Conservation (phyloP, 2,888 invertebrate genomes). For the Atrina japonica region DNA sequence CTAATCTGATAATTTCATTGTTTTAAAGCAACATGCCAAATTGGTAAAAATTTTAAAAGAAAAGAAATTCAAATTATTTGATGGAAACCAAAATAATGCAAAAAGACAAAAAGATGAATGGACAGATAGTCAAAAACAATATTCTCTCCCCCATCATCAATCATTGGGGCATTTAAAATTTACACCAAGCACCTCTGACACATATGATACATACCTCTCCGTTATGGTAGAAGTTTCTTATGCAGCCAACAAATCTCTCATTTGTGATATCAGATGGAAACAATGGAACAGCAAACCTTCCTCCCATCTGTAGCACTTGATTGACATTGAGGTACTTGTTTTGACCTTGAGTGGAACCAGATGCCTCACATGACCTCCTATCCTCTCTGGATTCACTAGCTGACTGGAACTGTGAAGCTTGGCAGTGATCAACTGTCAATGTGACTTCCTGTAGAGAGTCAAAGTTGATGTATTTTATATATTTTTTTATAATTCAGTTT, state of each 20-base stretch:
- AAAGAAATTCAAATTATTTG: too few relatives aligned
- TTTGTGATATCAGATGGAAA: constrained; percentile 55
- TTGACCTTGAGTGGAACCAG: constrained; percentile 94
- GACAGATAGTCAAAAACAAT: too few relatives aligned
- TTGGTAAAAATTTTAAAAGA: too few relatives aligned
- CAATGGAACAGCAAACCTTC: constrained; percentile 81
- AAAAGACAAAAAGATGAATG: too few relatives aligned
- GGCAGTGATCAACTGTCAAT: constrained; percentile 95
- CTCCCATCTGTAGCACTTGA: constrained; percentile 95
- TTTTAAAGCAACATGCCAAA: too few relatives aligned
- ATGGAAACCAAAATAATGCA: too few relatives aligned
- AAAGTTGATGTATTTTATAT: not conserved
- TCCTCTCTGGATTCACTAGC: constrained; percentile 89
- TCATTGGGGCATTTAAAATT: too few relatives aligned
- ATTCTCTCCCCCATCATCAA: too few relatives aligned
- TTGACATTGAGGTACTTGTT: constrained; percentile 98
- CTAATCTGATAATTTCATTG: too few relatives aligned
- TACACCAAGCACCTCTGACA: too few relatives aligned
- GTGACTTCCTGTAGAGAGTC: constrained; percentile 86
- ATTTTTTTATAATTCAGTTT: too few relatives aligned
- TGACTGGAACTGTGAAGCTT: constrained; percentile 92
- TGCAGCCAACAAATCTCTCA: constrained; percentile 97
- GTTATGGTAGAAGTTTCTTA: constrained; percentile 96
- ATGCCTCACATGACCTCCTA: constrained; percentile 93
- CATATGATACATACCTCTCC: constrained; percentile 84